These are phyloP conservation scores for Zaprionus lachaisei DNA, from an alignment of 1,140 invertebrate species.

Conservation along the genomic window DNA sequence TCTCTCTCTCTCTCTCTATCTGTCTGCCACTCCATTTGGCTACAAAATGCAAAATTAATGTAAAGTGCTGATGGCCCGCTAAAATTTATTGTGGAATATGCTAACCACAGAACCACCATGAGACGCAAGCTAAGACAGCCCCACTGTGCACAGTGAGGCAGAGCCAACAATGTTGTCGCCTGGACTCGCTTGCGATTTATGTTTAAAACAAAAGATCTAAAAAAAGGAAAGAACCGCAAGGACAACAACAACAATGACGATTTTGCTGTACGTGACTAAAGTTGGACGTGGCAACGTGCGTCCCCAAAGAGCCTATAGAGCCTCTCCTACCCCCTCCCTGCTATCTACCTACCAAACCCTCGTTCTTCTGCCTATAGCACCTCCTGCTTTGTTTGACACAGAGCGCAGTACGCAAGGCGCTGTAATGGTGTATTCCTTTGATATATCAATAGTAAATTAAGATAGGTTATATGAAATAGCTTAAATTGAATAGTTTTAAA, in stretches of 20 bases:
- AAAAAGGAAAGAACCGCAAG: constrained; percentile 23
- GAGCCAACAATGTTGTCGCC: constrained; percentile 31
- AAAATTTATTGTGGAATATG: constrained; percentile 74
- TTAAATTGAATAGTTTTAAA: too few species aligned
- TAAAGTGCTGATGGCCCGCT: constrained; percentile 48
- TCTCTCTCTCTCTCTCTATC: not conserved
- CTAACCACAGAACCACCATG: constrained; percentile 26
- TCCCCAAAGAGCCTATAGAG: not conserved
- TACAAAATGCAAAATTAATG: constrained; percentile 73
- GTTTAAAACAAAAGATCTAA: constrained; percentile 75
- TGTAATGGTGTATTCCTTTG: too few species aligned
- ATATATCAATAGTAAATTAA: too few species aligned
- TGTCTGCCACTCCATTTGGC: constrained; percentile 25
- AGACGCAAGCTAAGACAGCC: constrained; percentile 5
- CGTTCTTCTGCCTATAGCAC: not conserved
- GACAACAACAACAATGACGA: constrained; percentile 6
- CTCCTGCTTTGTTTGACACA: too few species aligned
- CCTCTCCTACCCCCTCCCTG: too few species aligned
- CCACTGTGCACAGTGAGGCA: constrained; percentile 1
- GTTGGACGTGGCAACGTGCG: constrained; percentile 15
- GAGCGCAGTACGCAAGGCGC: too few species aligned
- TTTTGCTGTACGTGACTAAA: constrained; percentile 45
- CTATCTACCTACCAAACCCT: not conserved
- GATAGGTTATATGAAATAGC: too few species aligned
- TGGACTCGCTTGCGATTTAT: constrained; percentile 63